Base-by-base conservation (phyloP, 1,140 invertebrate genomes). In the Asobara japonica region DNA sequence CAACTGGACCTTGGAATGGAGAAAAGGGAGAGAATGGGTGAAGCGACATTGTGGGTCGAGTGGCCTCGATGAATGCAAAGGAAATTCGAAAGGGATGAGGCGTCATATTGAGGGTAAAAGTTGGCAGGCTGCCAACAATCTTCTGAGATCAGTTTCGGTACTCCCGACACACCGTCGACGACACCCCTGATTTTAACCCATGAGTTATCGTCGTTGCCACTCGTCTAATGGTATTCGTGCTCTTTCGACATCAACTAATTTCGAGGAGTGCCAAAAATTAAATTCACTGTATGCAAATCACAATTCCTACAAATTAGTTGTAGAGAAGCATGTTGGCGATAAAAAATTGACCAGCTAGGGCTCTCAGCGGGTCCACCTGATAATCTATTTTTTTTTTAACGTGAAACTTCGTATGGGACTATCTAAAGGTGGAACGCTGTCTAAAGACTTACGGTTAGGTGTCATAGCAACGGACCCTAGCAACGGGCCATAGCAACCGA, bases 101-200 rank as follows among this genome's bases (percentile, higher is more conserved):
- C 36, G 72, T 69, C 69, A 76, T 77, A 80, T 77, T 78, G 74
- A 75, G 75, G 62, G 30, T 64, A 48, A 72, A 7, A 60, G 36
- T 73, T 81, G 80, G 79, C 79, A 74, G 74, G 38, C 60, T 74
- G 73, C 75, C 80, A 81, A 79, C 78, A 80, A 81, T 78, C 76
- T 79, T 41, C 74, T 79, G 48, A 74, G 73, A 80, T 81, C 77
- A 79, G 69, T 77, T 78, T 29, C 68, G 71, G n/a, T 3, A 16
- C 41, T 18, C 72, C 72, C 67, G 51, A 65, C 62, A 74, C 25
- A 60, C 62, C 45, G 13, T 48, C 31, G 27, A 25, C 30, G 31
- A 65, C 41, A 45, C 60, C 25, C 45, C 33, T 11, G 11, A 61
- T 31, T 13, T 8, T 27, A 30, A 33, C 48, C 45, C 56, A 38